These are phyloP conservation scores for Romanogobio albipinnatus DNA, from an alignment of 2,113 vertebrate genomes.

Conservation along the genomic window DNA sequence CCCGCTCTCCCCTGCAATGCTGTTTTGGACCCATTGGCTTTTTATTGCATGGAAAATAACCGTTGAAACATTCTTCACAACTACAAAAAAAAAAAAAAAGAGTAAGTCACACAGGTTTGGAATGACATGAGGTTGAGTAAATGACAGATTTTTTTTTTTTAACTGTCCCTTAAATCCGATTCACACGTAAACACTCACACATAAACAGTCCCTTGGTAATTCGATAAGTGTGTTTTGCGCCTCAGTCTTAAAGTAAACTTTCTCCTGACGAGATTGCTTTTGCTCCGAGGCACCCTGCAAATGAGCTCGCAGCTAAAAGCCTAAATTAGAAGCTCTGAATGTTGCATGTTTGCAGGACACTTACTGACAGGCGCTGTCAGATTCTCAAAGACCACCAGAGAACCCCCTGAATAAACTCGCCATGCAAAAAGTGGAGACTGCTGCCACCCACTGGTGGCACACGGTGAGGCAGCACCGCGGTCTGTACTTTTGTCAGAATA, in stretches of 20 bases:
- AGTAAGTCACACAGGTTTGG: not conserved
- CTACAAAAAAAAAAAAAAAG: not conserved
- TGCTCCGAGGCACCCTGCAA: conserved; percentile 35
- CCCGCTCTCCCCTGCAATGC: no score
- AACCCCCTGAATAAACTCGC: not conserved
- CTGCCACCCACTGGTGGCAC: conserved; percentile 81
- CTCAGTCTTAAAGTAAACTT: conserved; percentile 19
- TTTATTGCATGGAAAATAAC: not conserved
- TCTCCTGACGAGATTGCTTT: conserved; percentile 41
- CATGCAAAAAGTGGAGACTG: conserved; percentile 74
- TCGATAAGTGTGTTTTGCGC: conserved; percentile 18
- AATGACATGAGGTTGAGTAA: not conserved
- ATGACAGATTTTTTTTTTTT: not conserved
- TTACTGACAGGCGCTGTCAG: conserved; percentile 23
- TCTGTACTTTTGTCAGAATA: not conserved
- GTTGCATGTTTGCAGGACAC: conserved; percentile 46
- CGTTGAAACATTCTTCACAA: not conserved
- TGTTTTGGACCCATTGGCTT: not conserved
- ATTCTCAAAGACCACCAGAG: conserved; percentile 10
- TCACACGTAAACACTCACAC: not conserved
- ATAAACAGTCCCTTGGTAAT: not conserved
- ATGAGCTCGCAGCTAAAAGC: conserved; percentile 34
- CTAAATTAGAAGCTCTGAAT: conserved; percentile 49
- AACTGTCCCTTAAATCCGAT: not conserved
- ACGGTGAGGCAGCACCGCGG: not conserved